A percentile compares a stretch with the other conserved stretches of the same genome.
phyloP scores from a whole-genome alignment of 2,888 invertebrate genomes.

The Plagodis pulveraria region DNA sequence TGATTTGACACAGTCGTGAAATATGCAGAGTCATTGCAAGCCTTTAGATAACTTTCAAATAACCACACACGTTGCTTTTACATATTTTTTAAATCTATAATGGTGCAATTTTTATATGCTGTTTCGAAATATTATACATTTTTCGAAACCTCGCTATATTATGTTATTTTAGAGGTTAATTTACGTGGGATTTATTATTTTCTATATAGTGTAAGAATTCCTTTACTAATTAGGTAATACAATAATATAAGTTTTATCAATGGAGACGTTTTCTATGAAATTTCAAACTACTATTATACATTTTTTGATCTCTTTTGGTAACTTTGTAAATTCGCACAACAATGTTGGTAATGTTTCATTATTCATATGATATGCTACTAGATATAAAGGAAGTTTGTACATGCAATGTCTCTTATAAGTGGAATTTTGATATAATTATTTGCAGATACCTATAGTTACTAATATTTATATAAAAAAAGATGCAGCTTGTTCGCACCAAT shows the following conservation, averaged over 20 bases:
- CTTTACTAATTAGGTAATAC: slow-evolving; percentile 16
- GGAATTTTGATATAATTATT: neutral
- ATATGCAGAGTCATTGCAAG: too few species aligned
- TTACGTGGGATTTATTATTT: slow-evolving; percentile 20
- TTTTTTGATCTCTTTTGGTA: slow-evolving; percentile 28
- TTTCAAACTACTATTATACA: slow-evolving; percentile 19
- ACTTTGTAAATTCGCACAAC: slow-evolving; percentile 12
- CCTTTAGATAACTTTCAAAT: too few species aligned
- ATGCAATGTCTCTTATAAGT: neutral
- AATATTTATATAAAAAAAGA: neutral
- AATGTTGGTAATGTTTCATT: slow-evolving; percentile 8
- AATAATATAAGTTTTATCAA: slow-evolving; percentile 12
- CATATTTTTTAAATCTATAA: slow-evolving; percentile 26
- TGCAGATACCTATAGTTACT: neutral
- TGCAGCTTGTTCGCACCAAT: too few species aligned
- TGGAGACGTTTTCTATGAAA: slow-evolving; percentile 10
- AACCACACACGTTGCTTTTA: neutral
- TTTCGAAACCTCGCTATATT: slow-evolving; percentile 17
- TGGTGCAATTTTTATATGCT: slow-evolving; percentile 39
- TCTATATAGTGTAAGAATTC: slow-evolving; percentile 10
- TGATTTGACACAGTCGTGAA: too few species aligned
- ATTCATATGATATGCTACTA: neutral
- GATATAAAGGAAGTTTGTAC: neutral
- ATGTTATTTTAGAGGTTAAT: slow-evolving; percentile 22
- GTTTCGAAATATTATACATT: slow-evolving; percentile 27